These are phyloP conservation scores for Panagrolaimus sp. DNA, from an alignment of 1,140 invertebrate species.

Conservation along the genomic window DNA sequence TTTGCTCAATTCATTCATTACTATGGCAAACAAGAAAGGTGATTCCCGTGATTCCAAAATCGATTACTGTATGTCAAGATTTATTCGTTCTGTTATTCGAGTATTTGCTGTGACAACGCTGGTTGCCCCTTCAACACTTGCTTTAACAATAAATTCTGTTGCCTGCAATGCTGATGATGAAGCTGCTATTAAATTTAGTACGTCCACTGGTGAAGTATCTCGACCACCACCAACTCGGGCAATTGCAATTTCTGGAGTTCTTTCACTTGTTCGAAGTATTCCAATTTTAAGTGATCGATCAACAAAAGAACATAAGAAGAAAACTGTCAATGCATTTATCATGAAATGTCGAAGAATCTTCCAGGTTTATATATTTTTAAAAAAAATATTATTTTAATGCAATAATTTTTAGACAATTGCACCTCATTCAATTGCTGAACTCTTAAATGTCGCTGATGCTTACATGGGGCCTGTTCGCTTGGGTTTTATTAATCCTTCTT, in stretches of 20 bases:
- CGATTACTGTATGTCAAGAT: slow-evolving; percentile 76
- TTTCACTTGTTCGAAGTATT: slow-evolving; percentile 44
- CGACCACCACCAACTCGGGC: slow-evolving; percentile 34
- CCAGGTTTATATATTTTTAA: slow-evolving; percentile 64
- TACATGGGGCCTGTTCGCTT: slow-evolving; percentile 86
- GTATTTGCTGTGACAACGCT: slow-evolving; percentile 92
- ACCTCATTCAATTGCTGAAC: slow-evolving; percentile 82
- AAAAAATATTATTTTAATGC: too few relatives aligned
- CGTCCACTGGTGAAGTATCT: too few relatives aligned
- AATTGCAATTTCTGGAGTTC: slow-evolving; percentile 16
- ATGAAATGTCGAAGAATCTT: slow-evolving; percentile 85
- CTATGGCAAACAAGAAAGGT: slow-evolving; percentile 62
- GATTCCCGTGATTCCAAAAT: slow-evolving; percentile 71
- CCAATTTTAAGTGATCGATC: slow-evolving; percentile 20
- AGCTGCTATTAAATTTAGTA: slow-evolving; percentile 1
- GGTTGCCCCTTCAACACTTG: slow-evolving; percentile 19
- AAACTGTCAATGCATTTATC: slow-evolving; percentile 62
- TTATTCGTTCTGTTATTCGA: slow-evolving; percentile 86
- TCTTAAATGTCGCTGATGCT: slow-evolving; percentile 90
- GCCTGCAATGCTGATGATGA: slow-evolving; percentile 21
- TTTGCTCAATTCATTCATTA: slow-evolving; percentile 77
- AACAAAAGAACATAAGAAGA: slow-evolving; percentile 21
- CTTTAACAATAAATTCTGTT: slow-evolving; percentile 14
- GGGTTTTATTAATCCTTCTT: slow-evolving; percentile 84
- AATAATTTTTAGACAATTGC: slow-evolving; percentile 64